phyloP scores from a whole-genome alignment of 2,797 vertebrate genomes.

The Anableps anableps region DNA sequence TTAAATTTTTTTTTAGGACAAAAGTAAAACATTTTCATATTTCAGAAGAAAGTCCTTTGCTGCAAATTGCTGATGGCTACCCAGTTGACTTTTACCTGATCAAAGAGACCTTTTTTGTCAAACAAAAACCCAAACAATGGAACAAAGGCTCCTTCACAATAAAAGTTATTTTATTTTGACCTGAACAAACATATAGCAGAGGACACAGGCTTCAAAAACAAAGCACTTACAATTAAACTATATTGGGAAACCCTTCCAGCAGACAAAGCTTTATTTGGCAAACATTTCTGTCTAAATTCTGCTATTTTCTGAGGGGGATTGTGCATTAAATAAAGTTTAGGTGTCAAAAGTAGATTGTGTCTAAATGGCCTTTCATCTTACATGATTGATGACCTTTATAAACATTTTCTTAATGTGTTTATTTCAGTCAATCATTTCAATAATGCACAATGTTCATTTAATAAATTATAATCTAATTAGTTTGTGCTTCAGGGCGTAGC shows the following conservation, averaged over 20 bases:
- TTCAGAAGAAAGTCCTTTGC: neutral
- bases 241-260: neutral
- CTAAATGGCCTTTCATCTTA: neutral
- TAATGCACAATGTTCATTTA: neutral
- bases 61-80: neutral
- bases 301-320: neutral
- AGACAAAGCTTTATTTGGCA: conserved; percentile 1
- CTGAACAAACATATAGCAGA: neutral
- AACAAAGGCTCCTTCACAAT: neutral
- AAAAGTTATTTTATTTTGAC: neutral
- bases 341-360: neutral
- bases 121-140: neutral
- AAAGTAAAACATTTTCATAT: no score
- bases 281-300: neutral
- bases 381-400: conserved; percentile 6
- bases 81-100: neutral
- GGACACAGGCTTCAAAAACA: neutral
- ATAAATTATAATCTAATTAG: conserved; percentile 7
- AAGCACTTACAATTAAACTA: conserved; percentile 1
- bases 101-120: neutral
- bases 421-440: conserved; percentile 9
- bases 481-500: conserved; percentile 4
- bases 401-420: neutral
- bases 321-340: neutral
- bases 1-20: neutral